Conservation (phyloP, 1,140 invertebrate species). For the Andrena cerasifolii region DNA sequence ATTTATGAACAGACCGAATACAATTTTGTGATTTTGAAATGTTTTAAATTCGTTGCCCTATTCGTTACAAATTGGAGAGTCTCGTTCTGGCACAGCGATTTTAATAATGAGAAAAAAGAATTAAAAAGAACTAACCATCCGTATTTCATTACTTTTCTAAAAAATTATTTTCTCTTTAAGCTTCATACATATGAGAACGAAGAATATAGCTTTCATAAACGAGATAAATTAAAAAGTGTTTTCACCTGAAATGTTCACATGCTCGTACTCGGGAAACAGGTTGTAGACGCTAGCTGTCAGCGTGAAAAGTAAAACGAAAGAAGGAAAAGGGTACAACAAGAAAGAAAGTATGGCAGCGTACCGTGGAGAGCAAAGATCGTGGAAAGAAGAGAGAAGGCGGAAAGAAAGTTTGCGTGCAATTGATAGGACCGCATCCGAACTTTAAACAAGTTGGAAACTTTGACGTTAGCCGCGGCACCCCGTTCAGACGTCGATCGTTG, state of each 20-base stretch:
- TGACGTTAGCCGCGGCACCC: constrained; percentile 44
- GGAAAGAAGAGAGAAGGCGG: not conserved
- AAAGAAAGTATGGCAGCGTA: not conserved
- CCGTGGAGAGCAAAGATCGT: not conserved
- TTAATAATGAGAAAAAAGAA: no score
- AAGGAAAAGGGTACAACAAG: not conserved
- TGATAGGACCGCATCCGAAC: constrained; percentile 65
- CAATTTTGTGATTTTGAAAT: no score
- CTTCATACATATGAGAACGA: no score
- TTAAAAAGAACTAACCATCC: no score
- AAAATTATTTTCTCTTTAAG: no score
- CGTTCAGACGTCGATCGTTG: constrained; percentile 48
- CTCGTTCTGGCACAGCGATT: no score
- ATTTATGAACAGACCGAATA: no score
- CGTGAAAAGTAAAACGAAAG: no score
- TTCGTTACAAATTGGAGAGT: no score
- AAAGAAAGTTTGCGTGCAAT: constrained; percentile 62
- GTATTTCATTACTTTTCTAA: no score
- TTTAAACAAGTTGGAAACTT: constrained; percentile 69
- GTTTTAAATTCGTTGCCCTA: no score
- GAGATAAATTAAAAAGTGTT: not conserved
- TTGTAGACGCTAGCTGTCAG: not conserved
- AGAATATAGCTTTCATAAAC: no score
- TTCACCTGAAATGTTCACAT: not conserved
- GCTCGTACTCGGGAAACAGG: not conserved